These are phyloP conservation scores for Aspidiotus destructor DNA, from an alignment of 2,888 invertebrate genomes.

Conservation along the genomic window DNA sequence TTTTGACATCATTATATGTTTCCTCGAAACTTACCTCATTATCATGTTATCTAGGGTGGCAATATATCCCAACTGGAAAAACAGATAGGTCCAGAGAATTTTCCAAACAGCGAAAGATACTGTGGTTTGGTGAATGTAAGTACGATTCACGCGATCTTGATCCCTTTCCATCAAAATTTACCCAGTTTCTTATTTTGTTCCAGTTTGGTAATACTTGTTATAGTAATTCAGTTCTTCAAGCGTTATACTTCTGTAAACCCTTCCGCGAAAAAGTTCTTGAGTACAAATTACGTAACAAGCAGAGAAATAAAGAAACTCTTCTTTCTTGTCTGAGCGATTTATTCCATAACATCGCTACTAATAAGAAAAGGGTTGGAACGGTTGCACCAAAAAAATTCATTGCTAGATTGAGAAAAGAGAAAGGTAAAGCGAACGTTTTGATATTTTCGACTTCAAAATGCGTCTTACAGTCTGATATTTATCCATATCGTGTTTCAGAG, in stretches of 20 bases:
- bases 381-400: conserved; percentile 99
- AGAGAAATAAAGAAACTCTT: conserved; percentile 86
- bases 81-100: conserved; percentile 97
- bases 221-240: conserved; percentile 98
- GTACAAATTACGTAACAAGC: conserved; percentile 90
- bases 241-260: conserved; percentile 97
- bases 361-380: conserved; percentile 98
- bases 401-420: conserved; percentile 93
- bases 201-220: conserved; percentile 99
- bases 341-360: conserved; percentile 99
- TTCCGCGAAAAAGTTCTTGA: conserved; percentile 97
- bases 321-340: conserved; percentile 96
- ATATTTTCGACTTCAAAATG: neutral
- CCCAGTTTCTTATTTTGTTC: conserved; percentile 10
- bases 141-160: conserved; percentile 38
- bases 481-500: conserved; percentile 53
- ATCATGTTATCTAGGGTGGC: conserved; percentile 66
- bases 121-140: conserved; percentile 98
- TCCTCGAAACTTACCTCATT: neutral
- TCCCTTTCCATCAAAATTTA: conserved; percentile 5
- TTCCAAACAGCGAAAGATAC: conserved; percentile 97
- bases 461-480: neutral
- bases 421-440: conserved; percentile 54
- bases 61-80: conserved; percentile 98
- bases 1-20: too few species aligned